Evolutionary conservation across 2,888 invertebrate genomes (phyloP), one percentile per base, ranked within the genome.

Genomic region (Phyllotreta striolata): DNA sequence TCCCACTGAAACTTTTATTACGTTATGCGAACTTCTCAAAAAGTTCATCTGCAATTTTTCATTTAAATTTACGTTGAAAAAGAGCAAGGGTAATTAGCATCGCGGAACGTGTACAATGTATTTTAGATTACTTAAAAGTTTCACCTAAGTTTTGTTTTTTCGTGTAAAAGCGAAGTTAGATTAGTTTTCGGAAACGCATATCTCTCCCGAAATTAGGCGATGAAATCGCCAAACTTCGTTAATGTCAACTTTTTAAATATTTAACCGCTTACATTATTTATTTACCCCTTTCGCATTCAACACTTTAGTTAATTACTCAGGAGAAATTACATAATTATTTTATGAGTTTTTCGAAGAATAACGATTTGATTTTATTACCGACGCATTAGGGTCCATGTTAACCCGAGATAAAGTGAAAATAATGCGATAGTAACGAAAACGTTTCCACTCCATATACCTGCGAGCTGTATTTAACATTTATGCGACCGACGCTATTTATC

Each of bases 51-150:
- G 24, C 55, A 54, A 63, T 63, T 59, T 63, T 55, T 63, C 63
- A 63, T 63, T 59, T n/a, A 49, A 55, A 63, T 59, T 63, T 63
- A 63, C 59, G 59, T 55, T 41, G 54, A 34, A 59, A 24, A 44
- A 44, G 54, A 40, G 47, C 12, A 44, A 47, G 55, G 59, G 58
- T 63, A 55, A 63, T 63, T 63, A 55, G 47, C 37, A 49, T 35
- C 34, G 46, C 63, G 13, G 55, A 55, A 61, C 52, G 49, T 62
- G 56, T 55, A 51, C 59, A 60, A 52, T 56, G 55, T 55, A 49
- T 41, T 44, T 38, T 41, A 40, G 41, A 46, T 56, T 57, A 58
- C 58, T 58, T 54, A 58, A 58, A 63, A 63, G 24, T 41, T 58
- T 58, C 51, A 62, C 55, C 47, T 52, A 24, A 24, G 12, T 44